Conservation (phyloP, 2,797 vertebrate genomes). For the Liasis olivaceus region DNA sequence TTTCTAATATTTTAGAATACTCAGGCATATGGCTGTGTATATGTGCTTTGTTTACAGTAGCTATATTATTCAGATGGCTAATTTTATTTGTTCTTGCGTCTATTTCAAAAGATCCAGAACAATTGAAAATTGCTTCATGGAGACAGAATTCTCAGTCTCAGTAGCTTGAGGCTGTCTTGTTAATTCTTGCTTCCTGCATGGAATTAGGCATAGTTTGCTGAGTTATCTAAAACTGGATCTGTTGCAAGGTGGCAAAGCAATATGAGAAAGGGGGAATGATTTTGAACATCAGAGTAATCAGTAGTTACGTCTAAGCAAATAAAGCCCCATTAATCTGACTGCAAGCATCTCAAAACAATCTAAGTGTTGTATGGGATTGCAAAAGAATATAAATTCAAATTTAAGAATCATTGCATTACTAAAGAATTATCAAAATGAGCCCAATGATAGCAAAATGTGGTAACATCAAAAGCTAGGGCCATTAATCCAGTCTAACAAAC, state of each 20-base stretch:
- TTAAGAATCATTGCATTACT: neutral
- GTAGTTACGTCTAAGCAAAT: slow-evolving; percentile 53
- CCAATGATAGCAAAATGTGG: neutral
- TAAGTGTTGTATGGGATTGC: slow-evolving; percentile 2
- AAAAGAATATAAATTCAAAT: neutral
- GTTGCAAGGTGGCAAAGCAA: slow-evolving; percentile 82
- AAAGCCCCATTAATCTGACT: slow-evolving; percentile 49
- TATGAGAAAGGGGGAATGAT: slow-evolving; percentile 64
- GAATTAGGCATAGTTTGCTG: slow-evolving; percentile 94
- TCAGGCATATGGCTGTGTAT: slow-evolving; percentile 22
- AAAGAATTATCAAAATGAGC: neutral
- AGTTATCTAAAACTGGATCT: slow-evolving; percentile 91
- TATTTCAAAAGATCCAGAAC: slow-evolving; percentile 71
- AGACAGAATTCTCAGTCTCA: slow-evolving; percentile 78
- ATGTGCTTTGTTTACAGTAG: slow-evolving; percentile 67
- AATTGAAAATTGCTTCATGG: slow-evolving; percentile 77
- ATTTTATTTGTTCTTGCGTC: slow-evolving; percentile 72
- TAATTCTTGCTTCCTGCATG: slow-evolving; percentile 90
- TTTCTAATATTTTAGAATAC: slow-evolving; percentile 60
- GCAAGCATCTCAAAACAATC: slow-evolving; percentile 37
- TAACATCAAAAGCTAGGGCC: neutral
- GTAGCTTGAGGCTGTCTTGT: slow-evolving; percentile 86
- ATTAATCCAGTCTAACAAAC: neutral
- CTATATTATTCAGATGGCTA: slow-evolving; percentile 72
- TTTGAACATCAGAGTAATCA: slow-evolving; percentile 64